phyloP scores from a whole-genome alignment of 2,797 vertebrate genomes.

The Lepidocolaptes lacrymiger region DNA sequence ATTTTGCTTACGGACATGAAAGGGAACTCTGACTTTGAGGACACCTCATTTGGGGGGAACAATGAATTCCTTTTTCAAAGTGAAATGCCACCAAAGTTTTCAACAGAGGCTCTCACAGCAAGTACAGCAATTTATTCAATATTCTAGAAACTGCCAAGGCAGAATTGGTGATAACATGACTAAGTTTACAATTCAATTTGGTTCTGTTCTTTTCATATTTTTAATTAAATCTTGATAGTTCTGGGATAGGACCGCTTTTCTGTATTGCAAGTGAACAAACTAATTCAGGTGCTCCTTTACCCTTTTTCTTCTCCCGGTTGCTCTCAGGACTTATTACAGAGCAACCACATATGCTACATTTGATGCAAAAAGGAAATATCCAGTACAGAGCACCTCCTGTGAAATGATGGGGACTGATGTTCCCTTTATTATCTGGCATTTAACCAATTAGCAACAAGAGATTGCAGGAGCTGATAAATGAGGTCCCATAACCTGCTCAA shows the following conservation, averaged over 20 bases:
- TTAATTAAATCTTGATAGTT: slow-evolving; percentile 37
- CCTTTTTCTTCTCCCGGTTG: not conserved
- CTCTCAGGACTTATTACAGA: not conserved
- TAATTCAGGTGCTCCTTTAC: not conserved
- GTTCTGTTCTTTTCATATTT: not conserved
- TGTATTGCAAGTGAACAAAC: not conserved
- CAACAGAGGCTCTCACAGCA: slow-evolving; percentile 14
- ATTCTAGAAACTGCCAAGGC: not conserved
- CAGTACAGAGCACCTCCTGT: not conserved
- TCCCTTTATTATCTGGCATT: slow-evolving; percentile 18
- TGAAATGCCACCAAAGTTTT: slow-evolving; percentile 41
- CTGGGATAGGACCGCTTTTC: not conserved
- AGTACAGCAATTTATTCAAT: slow-evolving; percentile 10
- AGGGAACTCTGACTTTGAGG: slow-evolving; percentile 39
- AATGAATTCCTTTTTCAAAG: slow-evolving; percentile 27
- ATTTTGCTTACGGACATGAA: slow-evolving; percentile 33
- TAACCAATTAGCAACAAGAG: slow-evolving; percentile 58
- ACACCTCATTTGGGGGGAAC: not conserved
- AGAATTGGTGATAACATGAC: not conserved
- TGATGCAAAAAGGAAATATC: slow-evolving; percentile 47
- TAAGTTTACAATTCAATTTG: slow-evolving; percentile 18
- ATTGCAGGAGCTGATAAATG: slow-evolving; percentile 46
- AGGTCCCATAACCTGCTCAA: slow-evolving; percentile 4
- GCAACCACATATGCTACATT: not conserved
- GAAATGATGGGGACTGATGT: not conserved